Conservation (phyloP, 2,113 vertebrate species). For the Mellivora capensis region DNA sequence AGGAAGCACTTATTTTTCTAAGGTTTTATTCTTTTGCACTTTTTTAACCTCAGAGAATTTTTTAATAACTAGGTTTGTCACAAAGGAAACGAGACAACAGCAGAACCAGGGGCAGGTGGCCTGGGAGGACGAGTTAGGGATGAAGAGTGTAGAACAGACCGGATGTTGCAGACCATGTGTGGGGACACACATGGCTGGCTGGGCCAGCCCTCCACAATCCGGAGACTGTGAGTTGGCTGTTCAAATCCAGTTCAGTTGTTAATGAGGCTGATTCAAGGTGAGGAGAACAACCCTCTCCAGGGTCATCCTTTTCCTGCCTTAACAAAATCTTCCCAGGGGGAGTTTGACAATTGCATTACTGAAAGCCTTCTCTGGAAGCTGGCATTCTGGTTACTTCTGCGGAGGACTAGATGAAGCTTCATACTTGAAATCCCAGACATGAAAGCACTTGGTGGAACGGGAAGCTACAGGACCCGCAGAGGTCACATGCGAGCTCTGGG, state of each 20-base stretch:
- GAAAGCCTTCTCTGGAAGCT: background rate
- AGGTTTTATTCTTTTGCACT: conserved; percentile 50
- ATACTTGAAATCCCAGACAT: background rate
- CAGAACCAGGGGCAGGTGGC: background rate
- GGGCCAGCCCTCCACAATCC: background rate
- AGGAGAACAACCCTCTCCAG: background rate
- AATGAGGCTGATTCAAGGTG: background rate
- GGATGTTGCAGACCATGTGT: rapidly evolving
- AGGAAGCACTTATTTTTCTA: conserved; percentile 72
- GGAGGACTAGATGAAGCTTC: background rate
- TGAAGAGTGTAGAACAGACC: background rate
- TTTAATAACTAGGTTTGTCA: background rate
- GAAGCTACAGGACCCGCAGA: rapidly evolving
- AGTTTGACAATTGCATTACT: background rate
- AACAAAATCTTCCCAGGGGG: background rate
- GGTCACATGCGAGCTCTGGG: rapidly evolving
- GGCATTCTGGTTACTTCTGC: background rate
- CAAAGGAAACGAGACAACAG: background rate
- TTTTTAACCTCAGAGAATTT: background rate
- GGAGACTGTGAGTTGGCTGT: background rate
- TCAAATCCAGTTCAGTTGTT: background rate
- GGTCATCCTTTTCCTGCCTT: background rate
- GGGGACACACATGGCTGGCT: too few relatives aligned
- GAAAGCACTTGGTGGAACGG: background rate
- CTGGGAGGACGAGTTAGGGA: background rate